Evolutionary conservation across 1,140 invertebrate species (phyloP), one percentile per base, ranked within the genome.

Genomic region (Bradynema listronoti): DNA sequence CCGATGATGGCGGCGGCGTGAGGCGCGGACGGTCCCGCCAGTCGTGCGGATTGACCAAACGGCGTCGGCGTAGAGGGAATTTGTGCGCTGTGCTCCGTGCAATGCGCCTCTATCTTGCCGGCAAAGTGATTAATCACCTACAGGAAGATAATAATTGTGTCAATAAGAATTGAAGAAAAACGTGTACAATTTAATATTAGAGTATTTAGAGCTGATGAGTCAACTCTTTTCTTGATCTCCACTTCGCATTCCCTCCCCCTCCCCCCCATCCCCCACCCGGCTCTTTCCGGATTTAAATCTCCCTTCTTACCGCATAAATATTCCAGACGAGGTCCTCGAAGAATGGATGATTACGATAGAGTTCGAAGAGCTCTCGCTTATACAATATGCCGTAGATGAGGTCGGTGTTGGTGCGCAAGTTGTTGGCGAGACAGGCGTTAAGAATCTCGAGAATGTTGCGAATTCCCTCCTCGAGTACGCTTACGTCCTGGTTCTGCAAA

Each of bases 271-370:
- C 36, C 19, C 36, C 19, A 39, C 36, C 11, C 36, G 36, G 19
- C 11, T 39, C 11, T 39, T 11, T 39, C 11, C 19, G 36, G 19
- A 11, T 39, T 11, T 39, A 39, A 39, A 11, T 11, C 11, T 9
- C 7, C 7, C 2, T 63, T n/a, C 3, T 82, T 79, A 95, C 90
- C 79, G 89, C 87, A 75, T 94, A 89, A 67, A 98, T 90, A 78
- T 98, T 98, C 78, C 92, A 87, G 55, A 95, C 86, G 36, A 98
- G 87, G 78, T 96, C 91, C 77, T 93, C 89, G 80, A 93, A 93
- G 54, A 88, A 87, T 19, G 87, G 85, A 81, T 96, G 89, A 53
- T 85, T 85, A 68, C 86, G 84, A 77, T 91, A 91, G 9, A 86
- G 83, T 69, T 88, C 85, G 80, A 98, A 97, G 41, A 93, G 84